Evolutionary conservation across 2,888 invertebrate genomes (phyloP), one percentile per base, ranked within the genome.

Genomic region (Pseudococcus viburni): DNA sequence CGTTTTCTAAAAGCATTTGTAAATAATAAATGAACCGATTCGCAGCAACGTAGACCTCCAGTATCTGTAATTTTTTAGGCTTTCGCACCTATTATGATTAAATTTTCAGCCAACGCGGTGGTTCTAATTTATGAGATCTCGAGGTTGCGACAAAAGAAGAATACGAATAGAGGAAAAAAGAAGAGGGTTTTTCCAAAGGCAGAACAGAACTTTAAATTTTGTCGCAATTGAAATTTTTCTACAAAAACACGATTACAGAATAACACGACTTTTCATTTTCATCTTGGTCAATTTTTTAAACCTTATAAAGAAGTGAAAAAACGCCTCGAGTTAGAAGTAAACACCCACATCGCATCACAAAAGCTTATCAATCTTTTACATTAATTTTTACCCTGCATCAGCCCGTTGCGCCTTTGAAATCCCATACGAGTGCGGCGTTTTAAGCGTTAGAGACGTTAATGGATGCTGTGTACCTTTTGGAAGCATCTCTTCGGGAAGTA

Each of bases 31-130:
- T 59, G 59, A 59, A 59, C 19, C 9, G 59, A 59, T 59, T 59
- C 59, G 59, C 59, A 5, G 59, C n/a, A 55, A 19, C 19, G 59
- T 59, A 59, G 19, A 9, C 59, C 7, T n/a, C 59, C 19, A 5
- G 19, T 19, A 59, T 59, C 19, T 19, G 59, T 59, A 59, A 59
- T 59, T 59, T 59, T 59, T 59, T 59, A 59, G n/a, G 59, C 59
- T 59, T 59, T 59, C 59, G 59, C 59, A 59, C 19, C 59, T 59
- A 59, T 59, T 59, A 59, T 7, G 59, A 59, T 59, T 59, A 59
- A 59, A 59, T 59, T 59, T 59, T 59, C 59, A 59, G 59, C 59
- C 59, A 19, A 6, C 6, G 9, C 8, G 19, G 59, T 19, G 59
- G 7, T 59, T 19, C 19, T 59, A 59, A 59, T 59, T 59, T 59